Conservation (phyloP, 53 echinoderm and acorn worm species). For the Astropecten irregularis region DNA sequence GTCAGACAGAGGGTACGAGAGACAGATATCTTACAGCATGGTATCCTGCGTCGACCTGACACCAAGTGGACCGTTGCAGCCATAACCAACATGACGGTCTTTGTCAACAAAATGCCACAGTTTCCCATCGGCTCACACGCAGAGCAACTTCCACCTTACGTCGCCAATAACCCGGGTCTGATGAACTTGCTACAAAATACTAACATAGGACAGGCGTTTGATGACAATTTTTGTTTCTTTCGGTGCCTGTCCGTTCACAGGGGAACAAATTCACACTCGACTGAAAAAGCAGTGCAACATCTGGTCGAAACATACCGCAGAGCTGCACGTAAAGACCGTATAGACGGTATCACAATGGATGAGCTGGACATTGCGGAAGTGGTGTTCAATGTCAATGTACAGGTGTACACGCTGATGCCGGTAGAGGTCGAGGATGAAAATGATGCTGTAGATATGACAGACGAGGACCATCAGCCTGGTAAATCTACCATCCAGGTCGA, state of each 20-base stretch:
- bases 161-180: slow-evolving; percentile 20
- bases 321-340: neutral
- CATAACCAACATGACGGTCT: slow-evolving; percentile 45
- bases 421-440: neutral
- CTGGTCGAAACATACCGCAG: neutral
- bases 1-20: neutral
- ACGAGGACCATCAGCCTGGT: neutral
- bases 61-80: slow-evolving; percentile 57
- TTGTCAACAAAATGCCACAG: slow-evolving; percentile 23
- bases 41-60: neutral
- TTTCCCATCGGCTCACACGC: slow-evolving; percentile 54
- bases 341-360: neutral
- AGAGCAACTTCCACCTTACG: neutral
- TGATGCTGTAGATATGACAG: neutral
- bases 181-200: no score
- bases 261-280: no score
- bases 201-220: no score
- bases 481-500: neutral
- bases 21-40: neutral
- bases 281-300: neutral
- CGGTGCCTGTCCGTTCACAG: no score
- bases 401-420: neutral
- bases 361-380: neutral
- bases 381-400: neutral
- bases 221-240: no score